A percentile compares a stretch with the other conserved stretches of the same genome.
These are phyloP conservation scores for Glomeris marginata DNA, from an alignment of 2,888 invertebrate genomes.

Conservation along the genomic window DNA sequence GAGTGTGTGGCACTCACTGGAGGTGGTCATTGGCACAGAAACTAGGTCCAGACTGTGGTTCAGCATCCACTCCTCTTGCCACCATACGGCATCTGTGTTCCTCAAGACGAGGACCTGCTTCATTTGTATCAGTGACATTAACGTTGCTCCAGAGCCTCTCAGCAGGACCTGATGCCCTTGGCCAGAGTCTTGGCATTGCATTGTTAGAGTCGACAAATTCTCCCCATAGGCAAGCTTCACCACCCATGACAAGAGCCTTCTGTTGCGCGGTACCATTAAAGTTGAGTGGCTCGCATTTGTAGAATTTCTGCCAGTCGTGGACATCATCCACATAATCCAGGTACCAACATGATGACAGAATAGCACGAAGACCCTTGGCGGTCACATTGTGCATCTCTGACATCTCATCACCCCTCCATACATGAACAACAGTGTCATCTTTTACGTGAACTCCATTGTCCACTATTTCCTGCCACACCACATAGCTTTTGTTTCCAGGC, in stretches of 20 bases:
- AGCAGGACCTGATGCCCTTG: slow-evolving; percentile 67
- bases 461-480: slow-evolving; percentile 77
- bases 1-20: background rate
- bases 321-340: slow-evolving; percentile 53
- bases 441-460: slow-evolving; percentile 45
- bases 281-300: slow-evolving; percentile 25
- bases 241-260: slow-evolving; percentile 58
- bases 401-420: slow-evolving; percentile 46
- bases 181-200: slow-evolving; percentile 52
- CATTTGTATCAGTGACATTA: slow-evolving; percentile 28
- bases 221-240: slow-evolving; percentile 87
- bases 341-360: slow-evolving; percentile 79
- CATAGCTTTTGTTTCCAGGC: slow-evolving; percentile 26
- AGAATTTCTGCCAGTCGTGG: slow-evolving; percentile 54
- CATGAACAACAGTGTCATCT: slow-evolving; percentile 58
- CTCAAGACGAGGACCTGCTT: slow-evolving; percentile 38
- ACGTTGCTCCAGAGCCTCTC: slow-evolving; percentile 64
- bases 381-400: slow-evolving; percentile 37
- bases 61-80: slow-evolving; percentile 47
- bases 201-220: slow-evolving; percentile 62
- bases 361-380: slow-evolving; percentile 42
- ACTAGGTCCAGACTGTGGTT: slow-evolving; percentile 53
- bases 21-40: slow-evolving; percentile 34
- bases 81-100: slow-evolving; percentile 50
- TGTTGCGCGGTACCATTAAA: slow-evolving; percentile 32